Conservation (phyloP, 1,140 invertebrate species). For the Papilio machaon region DNA sequence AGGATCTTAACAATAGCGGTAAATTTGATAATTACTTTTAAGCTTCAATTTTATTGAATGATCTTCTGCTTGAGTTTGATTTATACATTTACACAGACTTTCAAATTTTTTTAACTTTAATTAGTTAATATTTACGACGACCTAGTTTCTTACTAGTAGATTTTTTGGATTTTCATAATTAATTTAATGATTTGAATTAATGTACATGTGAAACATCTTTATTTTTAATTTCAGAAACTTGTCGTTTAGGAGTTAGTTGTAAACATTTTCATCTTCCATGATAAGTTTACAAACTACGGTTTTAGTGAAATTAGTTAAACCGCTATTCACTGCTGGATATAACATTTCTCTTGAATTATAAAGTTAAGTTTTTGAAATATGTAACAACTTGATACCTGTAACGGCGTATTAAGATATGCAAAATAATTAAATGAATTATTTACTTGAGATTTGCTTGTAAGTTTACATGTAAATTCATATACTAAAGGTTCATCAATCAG, state of each 20-base stretch:
- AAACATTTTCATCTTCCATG: neutral
- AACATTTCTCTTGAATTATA: neutral
- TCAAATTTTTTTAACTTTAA: no score
- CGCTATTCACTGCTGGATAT: neutral
- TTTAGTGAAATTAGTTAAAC: conserved; percentile 15
- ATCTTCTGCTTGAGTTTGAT: no score
- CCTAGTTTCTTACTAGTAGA: no score
- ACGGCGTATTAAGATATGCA: neutral
- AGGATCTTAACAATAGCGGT: neutral
- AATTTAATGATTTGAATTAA: neutral
- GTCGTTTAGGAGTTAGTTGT: neutral
- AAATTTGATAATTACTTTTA: no score
- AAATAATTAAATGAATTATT: neutral
- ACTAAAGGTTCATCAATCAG: no score
- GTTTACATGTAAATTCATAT: neutral
- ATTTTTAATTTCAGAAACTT: neutral
- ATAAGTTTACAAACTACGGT: conserved; percentile 8
- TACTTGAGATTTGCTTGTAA: neutral
- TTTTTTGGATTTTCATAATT: no score
- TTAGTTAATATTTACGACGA: no score
- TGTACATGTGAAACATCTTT: neutral
- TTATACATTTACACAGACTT: no score
- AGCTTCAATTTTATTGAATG: no score
- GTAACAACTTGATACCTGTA: neutral
- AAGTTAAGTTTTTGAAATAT: neutral